Percentiles rank a stretch among this genome's conserved stretches.
These are phyloP conservation scores for Endotricha flammealis DNA, from an alignment of 2,888 invertebrate species.

Conservation along the genomic window DNA sequence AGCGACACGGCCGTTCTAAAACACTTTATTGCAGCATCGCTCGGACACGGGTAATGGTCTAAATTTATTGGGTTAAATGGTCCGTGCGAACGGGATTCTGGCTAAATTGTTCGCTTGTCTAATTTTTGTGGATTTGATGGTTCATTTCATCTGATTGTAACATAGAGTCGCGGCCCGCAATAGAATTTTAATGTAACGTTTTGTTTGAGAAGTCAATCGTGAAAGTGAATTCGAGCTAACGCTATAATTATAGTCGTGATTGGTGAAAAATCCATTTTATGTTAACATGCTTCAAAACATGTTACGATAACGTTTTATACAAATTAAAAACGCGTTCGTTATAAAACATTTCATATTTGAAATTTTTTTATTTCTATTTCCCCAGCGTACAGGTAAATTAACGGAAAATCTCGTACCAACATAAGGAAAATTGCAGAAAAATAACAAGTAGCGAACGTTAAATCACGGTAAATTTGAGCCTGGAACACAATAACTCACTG, in stretches of 20 bases:
- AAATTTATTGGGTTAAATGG: conserved; percentile 75
- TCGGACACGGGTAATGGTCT: conserved; percentile 70
- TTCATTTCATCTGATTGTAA: conserved; percentile 51
- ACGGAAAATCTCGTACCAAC: conserved; percentile 23
- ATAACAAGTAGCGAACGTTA: conserved; percentile 54
- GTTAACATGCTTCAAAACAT: too few species aligned
- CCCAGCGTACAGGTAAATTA: background rate
- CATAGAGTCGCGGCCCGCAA: conserved; percentile 20
- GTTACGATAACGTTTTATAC: too few species aligned
- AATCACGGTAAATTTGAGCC: conserved; percentile 67
- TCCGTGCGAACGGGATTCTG: conserved; percentile 56
- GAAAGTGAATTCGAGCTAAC: conserved; percentile 4
- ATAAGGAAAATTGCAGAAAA: conserved; percentile 43
- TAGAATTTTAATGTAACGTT: conserved; percentile 31
- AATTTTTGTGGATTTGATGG: conserved; percentile 66
- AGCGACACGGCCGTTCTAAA: conserved; percentile 56
- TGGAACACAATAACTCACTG: conserved; percentile 66
- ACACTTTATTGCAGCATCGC: conserved; percentile 53
- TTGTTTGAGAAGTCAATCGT: conserved; percentile 26
- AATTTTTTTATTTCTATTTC: background rate
- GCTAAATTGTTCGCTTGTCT: conserved; percentile 66
- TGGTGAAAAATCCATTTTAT: conserved; percentile 6
- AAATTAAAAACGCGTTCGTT: too few species aligned
- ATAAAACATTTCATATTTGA: background rate
- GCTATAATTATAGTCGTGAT: conserved; percentile 16